These are phyloP conservation scores for Plusia festucae DNA, from an alignment of 2,888 invertebrate species.

Conservation along the genomic window DNA sequence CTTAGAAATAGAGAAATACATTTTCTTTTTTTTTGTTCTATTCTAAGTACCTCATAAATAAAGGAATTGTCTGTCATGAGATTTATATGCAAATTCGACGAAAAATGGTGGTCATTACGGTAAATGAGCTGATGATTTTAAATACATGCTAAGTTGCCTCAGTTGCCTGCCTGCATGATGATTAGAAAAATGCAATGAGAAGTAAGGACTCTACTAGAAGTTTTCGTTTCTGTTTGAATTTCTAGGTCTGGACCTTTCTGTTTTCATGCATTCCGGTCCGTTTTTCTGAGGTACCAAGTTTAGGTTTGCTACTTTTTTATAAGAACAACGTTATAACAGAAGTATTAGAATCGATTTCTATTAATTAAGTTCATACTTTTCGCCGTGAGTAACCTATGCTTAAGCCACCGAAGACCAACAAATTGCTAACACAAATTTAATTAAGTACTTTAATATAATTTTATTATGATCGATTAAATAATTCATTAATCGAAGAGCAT, in stretches of 20 bases:
- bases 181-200: not conserved
- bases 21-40: not conserved
- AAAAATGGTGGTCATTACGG: slow-evolving; percentile 3
- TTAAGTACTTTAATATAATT: not conserved
- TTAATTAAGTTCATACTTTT: too few species aligned
- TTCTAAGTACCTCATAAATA: slow-evolving; percentile 3
- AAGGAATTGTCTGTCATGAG: not conserved
- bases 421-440: not conserved
- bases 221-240: too few species aligned
- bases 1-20: not conserved
- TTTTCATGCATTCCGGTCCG: too few species aligned
- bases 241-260: too few species aligned
- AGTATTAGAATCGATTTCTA: too few species aligned
- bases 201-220: too few species aligned
- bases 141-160: not conserved
- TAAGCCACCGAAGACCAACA: too few species aligned
- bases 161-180: not conserved
- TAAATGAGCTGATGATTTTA: slow-evolving; percentile 5
- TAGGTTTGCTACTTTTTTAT: too few species aligned
- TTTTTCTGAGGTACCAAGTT: too few species aligned
- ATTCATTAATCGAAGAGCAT: not conserved
- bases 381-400: too few species aligned
- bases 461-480: not conserved
- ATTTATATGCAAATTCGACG: slow-evolving; percentile 1
- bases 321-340: too few species aligned